Evolutionary conservation across 2,888 invertebrate species (phyloP).

Genomic region (Phortica magna): DNA sequence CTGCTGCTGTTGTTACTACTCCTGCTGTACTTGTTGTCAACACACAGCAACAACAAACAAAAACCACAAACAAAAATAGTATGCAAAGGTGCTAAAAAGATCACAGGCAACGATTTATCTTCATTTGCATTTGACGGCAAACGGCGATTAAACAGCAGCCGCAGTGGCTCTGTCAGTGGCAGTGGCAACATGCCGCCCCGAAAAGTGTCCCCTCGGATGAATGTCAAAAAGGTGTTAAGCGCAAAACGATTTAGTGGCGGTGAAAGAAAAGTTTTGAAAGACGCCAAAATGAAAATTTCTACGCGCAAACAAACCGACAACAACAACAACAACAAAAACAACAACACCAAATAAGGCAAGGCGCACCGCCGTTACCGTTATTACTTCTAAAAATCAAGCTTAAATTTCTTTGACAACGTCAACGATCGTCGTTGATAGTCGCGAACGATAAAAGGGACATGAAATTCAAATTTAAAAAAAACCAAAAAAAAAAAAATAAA

Average conservation of each 20-base stretch:
- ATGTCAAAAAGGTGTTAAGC: constrained; percentile 72
- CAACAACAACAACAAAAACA: constrained; percentile 40
- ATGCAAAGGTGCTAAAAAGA: constrained; percentile 73
- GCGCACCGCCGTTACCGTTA: not conserved
- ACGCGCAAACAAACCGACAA: constrained; percentile 58
- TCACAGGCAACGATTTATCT: constrained; percentile 73
- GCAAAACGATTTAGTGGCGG: constrained; percentile 44
- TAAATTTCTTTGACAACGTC: not conserved
- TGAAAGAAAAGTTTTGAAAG: constrained; percentile 4
- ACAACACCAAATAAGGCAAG: constrained; percentile 27
- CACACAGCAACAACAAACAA: not conserved
- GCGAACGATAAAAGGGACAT: constrained; percentile 73
- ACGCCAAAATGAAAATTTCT: constrained; percentile 62
- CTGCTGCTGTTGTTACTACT: constrained; percentile 4
- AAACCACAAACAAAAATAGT: constrained; percentile 54
- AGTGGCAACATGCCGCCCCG: not conserved
- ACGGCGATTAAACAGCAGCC: constrained; percentile 33
- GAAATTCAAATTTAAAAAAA: constrained; percentile 71
- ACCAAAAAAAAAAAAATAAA: constrained; percentile 49
- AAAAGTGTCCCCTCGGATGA: constrained; percentile 42
- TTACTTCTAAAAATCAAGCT: constrained; percentile 20
- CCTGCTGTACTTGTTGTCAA: constrained; percentile 1
- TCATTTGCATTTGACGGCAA: constrained; percentile 73
- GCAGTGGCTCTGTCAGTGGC: constrained; percentile 2
- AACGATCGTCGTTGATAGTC: constrained; percentile 55